phyloP scores from a whole-genome alignment of 2,113 vertebrate genomes.

The Martes martes region DNA sequence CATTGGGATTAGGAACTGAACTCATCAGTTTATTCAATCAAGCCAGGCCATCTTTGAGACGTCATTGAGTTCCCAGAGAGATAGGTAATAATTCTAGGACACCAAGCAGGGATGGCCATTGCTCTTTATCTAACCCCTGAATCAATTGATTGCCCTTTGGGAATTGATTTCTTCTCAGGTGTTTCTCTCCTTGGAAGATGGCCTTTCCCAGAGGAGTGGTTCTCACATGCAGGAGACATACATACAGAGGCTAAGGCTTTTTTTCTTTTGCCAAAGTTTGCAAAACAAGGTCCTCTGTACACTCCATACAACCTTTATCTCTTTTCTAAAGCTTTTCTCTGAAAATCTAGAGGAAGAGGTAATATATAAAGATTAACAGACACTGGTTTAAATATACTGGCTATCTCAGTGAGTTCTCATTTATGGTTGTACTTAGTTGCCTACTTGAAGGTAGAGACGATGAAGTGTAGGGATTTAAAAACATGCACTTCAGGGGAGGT shows the following conservation, averaged over 20 bases:
- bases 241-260: neutral
- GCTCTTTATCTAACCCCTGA: neutral
- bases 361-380: neutral
- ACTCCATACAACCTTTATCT: neutral
- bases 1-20: neutral
- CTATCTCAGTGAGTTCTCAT: neutral
- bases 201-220: neutral
- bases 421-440: neutral
- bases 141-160: neutral
- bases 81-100: neutral
- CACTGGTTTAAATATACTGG: neutral
- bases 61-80: neutral
- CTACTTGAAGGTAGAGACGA: neutral
- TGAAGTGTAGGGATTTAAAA: neutral
- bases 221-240: neutral
- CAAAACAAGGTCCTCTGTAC: neutral
- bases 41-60: neutral
- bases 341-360: neutral
- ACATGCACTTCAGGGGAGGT: neutral
- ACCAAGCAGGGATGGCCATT: neutral
- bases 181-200: neutral
- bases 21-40: neutral
- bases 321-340: neutral
- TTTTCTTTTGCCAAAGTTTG: neutral
- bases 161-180: neutral